phyloP scores from a whole-genome alignment of 2,888 invertebrate genomes.

The Augochlorella aurata region DNA sequence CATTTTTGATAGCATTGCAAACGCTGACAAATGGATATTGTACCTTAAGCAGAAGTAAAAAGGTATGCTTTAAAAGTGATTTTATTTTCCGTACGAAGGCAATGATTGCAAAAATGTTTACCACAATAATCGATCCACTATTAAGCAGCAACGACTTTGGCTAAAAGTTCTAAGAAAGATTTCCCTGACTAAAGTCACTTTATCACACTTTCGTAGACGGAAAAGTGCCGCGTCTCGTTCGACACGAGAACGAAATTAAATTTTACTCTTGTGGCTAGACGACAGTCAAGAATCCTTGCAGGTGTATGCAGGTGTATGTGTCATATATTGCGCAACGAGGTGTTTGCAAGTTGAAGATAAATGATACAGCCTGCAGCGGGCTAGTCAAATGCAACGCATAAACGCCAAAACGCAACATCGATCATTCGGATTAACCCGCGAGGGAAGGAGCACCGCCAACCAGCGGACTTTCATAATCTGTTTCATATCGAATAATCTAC shows the following conservation, averaged over 20 bases:
- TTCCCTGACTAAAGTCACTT: no score
- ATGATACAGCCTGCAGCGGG: background rate
- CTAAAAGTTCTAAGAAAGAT: no score
- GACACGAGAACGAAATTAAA: background rate
- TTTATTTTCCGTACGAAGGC: no score
- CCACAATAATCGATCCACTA: no score
- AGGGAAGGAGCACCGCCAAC: slow-evolving; percentile 32
- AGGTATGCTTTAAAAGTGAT: no score
- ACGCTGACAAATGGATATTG: no score
- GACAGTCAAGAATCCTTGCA: background rate
- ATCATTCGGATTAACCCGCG: slow-evolving; percentile 44
- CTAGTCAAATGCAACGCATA: background rate
- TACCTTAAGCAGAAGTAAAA: no score
- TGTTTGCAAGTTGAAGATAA: slow-evolving; percentile 6
- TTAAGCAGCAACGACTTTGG: no score
- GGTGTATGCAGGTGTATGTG: background rate
- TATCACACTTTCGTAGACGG: background rate
- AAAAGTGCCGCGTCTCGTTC: background rate
- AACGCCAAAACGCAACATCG: slow-evolving; percentile 24
- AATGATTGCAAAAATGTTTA: no score
- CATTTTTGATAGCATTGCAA: no score
- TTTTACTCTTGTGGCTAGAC: background rate
- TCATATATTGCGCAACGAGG: background rate
- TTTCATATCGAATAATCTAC: slow-evolving; percentile 67
- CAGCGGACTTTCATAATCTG: slow-evolving; percentile 60